phyloP scores from a whole-genome alignment of 2,797 vertebrate genomes.

The Macropus fuliginosus region DNA sequence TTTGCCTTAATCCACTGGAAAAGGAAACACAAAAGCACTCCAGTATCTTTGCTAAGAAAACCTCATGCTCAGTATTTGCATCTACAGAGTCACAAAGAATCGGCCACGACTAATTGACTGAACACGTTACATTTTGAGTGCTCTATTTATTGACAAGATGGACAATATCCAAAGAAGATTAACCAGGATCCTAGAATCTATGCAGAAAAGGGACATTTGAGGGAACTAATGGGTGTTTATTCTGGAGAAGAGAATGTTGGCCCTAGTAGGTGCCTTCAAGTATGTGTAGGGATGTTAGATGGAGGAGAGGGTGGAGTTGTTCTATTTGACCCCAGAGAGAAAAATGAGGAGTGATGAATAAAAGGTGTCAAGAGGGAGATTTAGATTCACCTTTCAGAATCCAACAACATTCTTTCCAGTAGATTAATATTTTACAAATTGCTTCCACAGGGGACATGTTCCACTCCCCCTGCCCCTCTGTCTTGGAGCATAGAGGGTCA shows the following conservation, averaged over 20 bases:
- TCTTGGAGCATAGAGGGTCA: background rate
- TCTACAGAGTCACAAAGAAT: background rate
- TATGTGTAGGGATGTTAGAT: background rate
- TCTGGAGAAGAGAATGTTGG: background rate
- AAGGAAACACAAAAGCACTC: background rate
- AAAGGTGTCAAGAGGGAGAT: background rate
- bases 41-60: background rate
- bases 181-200: background rate
- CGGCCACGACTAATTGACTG: background rate
- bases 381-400: background rate
- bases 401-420: background rate
- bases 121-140: background rate
- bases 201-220: background rate
- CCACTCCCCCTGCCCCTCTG: background rate
- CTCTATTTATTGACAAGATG: background rate
- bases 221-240: background rate
- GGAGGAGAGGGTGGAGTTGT: background rate
- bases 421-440: background rate
- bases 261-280: background rate
- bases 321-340: background rate
- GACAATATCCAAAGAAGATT: background rate
- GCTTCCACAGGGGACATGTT: background rate
- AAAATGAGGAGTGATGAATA: background rate
- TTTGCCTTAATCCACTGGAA: background rate
- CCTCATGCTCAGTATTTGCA: background rate